These are phyloP conservation scores for Boulengeromyrus knoepffleri DNA, from an alignment of 2,113 vertebrate species.

Conservation along the genomic window DNA sequence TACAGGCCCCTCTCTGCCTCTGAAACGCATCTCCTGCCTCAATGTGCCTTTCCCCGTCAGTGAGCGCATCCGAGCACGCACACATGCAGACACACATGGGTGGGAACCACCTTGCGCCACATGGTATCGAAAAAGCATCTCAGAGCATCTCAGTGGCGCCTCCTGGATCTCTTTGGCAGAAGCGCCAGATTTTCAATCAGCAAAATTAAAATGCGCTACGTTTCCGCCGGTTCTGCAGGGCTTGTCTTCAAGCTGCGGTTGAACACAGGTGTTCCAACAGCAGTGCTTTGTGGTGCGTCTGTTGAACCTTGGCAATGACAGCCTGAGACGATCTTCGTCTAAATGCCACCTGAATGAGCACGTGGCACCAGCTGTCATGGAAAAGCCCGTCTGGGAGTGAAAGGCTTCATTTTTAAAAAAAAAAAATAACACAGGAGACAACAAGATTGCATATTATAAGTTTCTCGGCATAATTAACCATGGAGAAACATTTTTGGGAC, in stretches of 20 bases:
- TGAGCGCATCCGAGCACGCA: not conserved
- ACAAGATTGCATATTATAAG: conserved; percentile 26
- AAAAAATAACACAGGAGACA: conserved; percentile 18
- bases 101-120: not conserved
- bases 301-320: conserved; percentile 6
- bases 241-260: not conserved
- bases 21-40: conserved; percentile 34
- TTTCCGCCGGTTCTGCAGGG: not conserved
- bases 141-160: not conserved
- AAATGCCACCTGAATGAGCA: conserved; percentile 25
- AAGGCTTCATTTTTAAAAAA: conserved; percentile 12
- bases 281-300: not conserved
- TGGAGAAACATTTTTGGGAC: conserved; percentile 38
- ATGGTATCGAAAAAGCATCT: not conserved
- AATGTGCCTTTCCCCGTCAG: conserved; percentile 30
- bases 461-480: conserved; percentile 27
- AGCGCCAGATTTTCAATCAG: not conserved
- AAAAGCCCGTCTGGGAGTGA: conserved; percentile 28
- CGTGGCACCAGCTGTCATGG: conserved; percentile 16
- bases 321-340: not conserved
- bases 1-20: conserved; percentile 18
- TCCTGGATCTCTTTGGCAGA: not conserved
- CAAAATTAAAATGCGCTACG: not conserved
- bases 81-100: not conserved
- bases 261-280: not conserved